Evolutionary conservation across 2,888 invertebrate species (phyloP).

Genomic region (Ferdinandea cuprea): DNA sequence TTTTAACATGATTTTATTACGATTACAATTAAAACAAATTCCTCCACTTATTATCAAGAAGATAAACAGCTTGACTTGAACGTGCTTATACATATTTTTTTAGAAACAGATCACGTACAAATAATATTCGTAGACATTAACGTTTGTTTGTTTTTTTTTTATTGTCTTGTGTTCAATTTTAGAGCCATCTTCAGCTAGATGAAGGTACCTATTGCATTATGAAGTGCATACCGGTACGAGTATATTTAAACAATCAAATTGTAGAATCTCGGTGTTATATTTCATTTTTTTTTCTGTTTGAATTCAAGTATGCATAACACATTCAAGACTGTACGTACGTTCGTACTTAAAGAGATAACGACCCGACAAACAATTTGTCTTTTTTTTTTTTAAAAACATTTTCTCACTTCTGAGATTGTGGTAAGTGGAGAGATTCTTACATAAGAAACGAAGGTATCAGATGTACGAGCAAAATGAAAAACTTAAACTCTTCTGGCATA

Average conservation of each 20-base stretch:
- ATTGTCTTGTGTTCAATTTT: background rate
- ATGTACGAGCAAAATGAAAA: constrained; percentile 16
- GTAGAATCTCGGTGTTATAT: constrained; percentile 2
- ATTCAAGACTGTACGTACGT: constrained; percentile 32
- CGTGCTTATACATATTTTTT: constrained; percentile 31
- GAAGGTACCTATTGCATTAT: constrained; percentile 1
- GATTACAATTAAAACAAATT: constrained; percentile 24
- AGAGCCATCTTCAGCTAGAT: constrained; percentile 2
- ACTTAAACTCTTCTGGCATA: constrained; percentile 45
- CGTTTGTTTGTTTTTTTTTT: background rate
- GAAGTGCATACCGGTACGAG: background rate
- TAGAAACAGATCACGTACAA: constrained; percentile 15
- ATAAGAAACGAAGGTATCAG: constrained; percentile 28
- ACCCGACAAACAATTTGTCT: constrained; percentile 19
- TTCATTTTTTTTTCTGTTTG: constrained; percentile 2
- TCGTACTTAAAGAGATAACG: constrained; percentile 31
- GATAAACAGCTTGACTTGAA: constrained; percentile 17
- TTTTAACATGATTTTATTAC: background rate
- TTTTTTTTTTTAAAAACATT: constrained; percentile 40
- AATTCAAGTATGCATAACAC: constrained; percentile 26
- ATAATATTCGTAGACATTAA: constrained; percentile 16
- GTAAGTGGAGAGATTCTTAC: constrained; percentile 22
- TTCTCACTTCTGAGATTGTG: constrained; percentile 44
- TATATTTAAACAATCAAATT: background rate
- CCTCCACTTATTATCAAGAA: constrained; percentile 9